A percentile compares a stretch with the other conserved stretches of the same genome.
These are phyloP conservation scores for Pachydiplax longipennis DNA, from an alignment of 2,888 invertebrate genomes.

Conservation along the genomic window DNA sequence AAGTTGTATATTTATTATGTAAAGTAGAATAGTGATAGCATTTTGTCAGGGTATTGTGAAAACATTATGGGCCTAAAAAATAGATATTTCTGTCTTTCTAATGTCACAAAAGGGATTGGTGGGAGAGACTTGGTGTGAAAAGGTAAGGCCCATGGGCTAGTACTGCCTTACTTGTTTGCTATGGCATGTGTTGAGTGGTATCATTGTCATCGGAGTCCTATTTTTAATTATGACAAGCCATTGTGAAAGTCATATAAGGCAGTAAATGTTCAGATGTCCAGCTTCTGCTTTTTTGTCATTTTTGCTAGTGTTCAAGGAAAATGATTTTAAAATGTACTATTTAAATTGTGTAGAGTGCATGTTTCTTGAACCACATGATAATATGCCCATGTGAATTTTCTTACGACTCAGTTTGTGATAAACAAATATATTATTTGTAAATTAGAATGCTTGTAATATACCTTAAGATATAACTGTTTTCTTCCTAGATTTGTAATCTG, in stretches of 20 bases:
- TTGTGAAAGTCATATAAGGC: neutral
- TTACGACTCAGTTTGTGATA: too few species aligned
- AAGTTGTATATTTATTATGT: neutral
- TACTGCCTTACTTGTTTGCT: slow-evolving; percentile 36
- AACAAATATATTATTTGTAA: too few species aligned
- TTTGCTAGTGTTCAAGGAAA: neutral
- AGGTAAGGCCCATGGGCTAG: slow-evolving; percentile 69
- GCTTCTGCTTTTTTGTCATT: neutral
- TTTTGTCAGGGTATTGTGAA: slow-evolving; percentile 8
- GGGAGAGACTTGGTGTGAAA: slow-evolving; percentile 88
- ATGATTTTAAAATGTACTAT: neutral
- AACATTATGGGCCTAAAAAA: slow-evolving; percentile 45
- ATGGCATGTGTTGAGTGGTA: neutral
- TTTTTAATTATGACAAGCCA: neutral
- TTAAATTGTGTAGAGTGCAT: neutral
- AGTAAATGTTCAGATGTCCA: neutral
- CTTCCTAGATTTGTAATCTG: too few species aligned
- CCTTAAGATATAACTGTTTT: too few species aligned
- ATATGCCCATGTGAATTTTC: too few species aligned
- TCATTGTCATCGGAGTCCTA: neutral
- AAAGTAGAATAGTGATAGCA: neutral
- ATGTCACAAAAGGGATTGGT: slow-evolving; percentile 55
- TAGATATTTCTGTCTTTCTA: slow-evolving; percentile 47
- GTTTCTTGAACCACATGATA: neutral
- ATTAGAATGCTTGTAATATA: too few species aligned